These are phyloP conservation scores for Drosophila sp. DNA, from an alignment of 1,140 invertebrate species.

Conservation along the genomic window DNA sequence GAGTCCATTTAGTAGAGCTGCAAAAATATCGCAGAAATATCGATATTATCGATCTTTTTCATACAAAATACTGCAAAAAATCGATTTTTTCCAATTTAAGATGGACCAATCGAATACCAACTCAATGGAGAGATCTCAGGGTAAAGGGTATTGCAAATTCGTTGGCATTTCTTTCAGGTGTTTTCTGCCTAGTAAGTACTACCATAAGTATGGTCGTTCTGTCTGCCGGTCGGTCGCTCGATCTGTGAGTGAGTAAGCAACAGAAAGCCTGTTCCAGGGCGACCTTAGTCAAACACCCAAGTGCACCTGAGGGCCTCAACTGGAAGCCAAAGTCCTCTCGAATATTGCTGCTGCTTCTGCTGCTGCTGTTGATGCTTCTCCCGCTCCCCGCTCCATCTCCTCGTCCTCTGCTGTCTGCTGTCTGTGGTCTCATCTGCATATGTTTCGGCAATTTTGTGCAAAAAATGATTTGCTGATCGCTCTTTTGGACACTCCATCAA, in stretches of 20 bases:
- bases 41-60: too few relatives aligned
- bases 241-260: constrained; percentile 3
- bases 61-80: too few relatives aligned
- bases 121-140: background rate
- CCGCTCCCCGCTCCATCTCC: constrained; percentile 16
- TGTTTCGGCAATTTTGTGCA: constrained; percentile 79
- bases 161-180: background rate
- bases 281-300: constrained; percentile 51
- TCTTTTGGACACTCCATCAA: constrained; percentile 81
- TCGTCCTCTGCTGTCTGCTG: constrained; percentile 13
- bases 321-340: constrained; percentile 33
- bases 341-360: constrained; percentile 14
- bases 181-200: constrained; percentile 10
- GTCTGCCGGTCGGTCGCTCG: constrained; percentile 30
- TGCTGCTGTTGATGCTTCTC: constrained; percentile 43
- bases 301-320: constrained; percentile 50
- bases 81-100: too few relatives aligned
- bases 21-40: too few relatives aligned
- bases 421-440: constrained; percentile 67
- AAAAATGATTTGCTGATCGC: constrained; percentile 82
- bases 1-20: too few relatives aligned
- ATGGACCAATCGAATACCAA: too few relatives aligned
- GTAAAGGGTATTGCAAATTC: background rate
- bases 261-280: constrained; percentile 36
- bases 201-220: background rate